Evolutionary conservation across 2,797 vertebrate species (phyloP).

Genomic region (Alectoris magna): DNA sequence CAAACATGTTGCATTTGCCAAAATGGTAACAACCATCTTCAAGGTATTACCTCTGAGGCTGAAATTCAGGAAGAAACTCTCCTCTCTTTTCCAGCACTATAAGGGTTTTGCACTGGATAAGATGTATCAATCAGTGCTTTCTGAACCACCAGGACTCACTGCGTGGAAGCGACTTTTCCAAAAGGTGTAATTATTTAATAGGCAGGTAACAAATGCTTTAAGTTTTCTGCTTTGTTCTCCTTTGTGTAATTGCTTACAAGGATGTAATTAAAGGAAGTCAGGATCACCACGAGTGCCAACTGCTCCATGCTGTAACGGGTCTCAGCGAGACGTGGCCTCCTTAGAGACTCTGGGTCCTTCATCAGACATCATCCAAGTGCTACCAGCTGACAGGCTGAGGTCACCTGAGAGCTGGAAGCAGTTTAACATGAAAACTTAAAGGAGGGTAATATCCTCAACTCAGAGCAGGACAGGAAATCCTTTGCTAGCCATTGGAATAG

Average conservation of each 20-base stretch:
- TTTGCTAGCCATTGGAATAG: background rate
- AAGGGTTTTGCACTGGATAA: too few species aligned
- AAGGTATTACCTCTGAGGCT: background rate
- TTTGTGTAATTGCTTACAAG: background rate
- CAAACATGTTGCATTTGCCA: background rate
- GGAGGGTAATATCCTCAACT: background rate
- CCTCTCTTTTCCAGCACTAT: rapidly evolving
- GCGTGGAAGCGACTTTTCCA: background rate
- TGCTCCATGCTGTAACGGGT: background rate
- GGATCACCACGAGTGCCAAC: background rate
- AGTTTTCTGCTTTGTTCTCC: background rate
- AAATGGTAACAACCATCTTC: background rate
- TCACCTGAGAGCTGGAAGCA: background rate
- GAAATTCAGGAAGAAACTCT: too few species aligned
- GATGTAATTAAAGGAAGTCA: background rate
- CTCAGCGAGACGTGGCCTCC: background rate
- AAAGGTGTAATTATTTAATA: background rate
- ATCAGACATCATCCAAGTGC: background rate
- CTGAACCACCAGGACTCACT: background rate
- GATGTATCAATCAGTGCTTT: background rate
- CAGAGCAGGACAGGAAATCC: background rate
- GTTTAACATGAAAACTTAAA: background rate
- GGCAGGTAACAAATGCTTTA: too few species aligned
- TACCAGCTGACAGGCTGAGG: background rate
- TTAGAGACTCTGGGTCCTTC: background rate